Conservation (phyloP, 2,888 invertebrate genomes). For the Argynnis bischoffii region DNA sequence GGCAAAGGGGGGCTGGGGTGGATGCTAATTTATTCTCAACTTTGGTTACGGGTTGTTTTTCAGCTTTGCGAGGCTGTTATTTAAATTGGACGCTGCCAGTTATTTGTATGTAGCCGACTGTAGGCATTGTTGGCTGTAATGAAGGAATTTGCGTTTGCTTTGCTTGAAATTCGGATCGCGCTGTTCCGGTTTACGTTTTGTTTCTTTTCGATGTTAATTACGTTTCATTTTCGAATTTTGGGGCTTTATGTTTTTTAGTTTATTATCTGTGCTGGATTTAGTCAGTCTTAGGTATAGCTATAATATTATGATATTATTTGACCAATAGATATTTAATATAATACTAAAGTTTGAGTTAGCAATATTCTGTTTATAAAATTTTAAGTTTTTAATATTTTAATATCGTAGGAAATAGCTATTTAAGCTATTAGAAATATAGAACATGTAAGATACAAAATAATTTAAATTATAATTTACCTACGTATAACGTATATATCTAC, state of each 20-base stretch:
- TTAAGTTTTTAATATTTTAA: too few species aligned
- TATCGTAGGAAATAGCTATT: too few species aligned
- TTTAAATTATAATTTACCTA: too few species aligned
- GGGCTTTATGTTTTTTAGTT: not conserved
- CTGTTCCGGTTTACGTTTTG: conserved; percentile 32
- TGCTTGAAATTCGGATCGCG: conserved; percentile 44
- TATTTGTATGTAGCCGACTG: conserved; percentile 75
- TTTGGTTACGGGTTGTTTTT: conserved; percentile 82
- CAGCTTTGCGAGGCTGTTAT: conserved; percentile 82
- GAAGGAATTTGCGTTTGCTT: conserved; percentile 70
- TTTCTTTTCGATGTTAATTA: conserved; percentile 31
- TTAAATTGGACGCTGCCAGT: conserved; percentile 79
- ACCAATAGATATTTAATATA: too few species aligned
- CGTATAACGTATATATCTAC: too few species aligned
- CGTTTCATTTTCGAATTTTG: conserved; percentile 7
- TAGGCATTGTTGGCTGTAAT: conserved; percentile 72
- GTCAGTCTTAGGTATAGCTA: too few species aligned
- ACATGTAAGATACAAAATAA: too few species aligned
- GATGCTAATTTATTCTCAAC: conserved; percentile 82
- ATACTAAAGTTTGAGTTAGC: too few species aligned
- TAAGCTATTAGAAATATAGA: too few species aligned
- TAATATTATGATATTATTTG: too few species aligned
- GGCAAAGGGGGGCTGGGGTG: conserved; percentile 63
- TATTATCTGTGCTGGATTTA: not conserved
- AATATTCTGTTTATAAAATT: too few species aligned